phyloP scores from a whole-genome alignment of 2,888 invertebrate genomes.

The Volucella inflata region DNA sequence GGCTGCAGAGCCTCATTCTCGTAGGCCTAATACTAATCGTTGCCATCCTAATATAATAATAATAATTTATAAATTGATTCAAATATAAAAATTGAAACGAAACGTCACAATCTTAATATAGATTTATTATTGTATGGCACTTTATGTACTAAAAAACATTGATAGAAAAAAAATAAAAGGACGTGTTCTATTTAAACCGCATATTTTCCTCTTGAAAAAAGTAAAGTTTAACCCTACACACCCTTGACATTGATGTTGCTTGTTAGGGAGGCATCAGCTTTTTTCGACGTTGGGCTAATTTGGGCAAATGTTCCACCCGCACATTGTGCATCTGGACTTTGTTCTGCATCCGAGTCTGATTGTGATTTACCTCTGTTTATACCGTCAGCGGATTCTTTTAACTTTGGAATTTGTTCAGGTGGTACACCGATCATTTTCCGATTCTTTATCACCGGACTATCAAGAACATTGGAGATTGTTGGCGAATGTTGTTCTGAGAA shows the following conservation, averaged over 20 bases:
- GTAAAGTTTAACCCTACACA: constrained; percentile 82
- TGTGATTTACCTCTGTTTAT: constrained; percentile 70
- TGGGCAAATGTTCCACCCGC: constrained; percentile 77
- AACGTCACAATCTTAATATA: too few relatives aligned
- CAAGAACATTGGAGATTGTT: constrained; percentile 82
- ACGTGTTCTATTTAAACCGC: too few relatives aligned
- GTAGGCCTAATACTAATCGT: too few relatives aligned
- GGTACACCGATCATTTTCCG: constrained; percentile 79
- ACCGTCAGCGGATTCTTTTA: constrained; percentile 76
- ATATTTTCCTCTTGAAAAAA: constrained; percentile 78
- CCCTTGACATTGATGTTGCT: constrained; percentile 80
- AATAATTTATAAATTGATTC: too few relatives aligned
- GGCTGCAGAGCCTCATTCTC: too few relatives aligned
- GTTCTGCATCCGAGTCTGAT: constrained; percentile 79
- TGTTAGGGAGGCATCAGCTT: constrained; percentile 80
- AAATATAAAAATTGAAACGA: too few relatives aligned
- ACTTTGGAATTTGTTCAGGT: constrained; percentile 84
- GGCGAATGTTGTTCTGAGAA: constrained; percentile 82
- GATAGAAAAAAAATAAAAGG: too few relatives aligned
- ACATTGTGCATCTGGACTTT: constrained; percentile 79
- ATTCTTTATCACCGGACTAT: constrained; percentile 80
- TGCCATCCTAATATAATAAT: constrained; percentile 77
- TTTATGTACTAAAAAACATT: too few relatives aligned
- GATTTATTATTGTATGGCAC: too few relatives aligned
- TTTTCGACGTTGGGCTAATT: constrained; percentile 78